These are phyloP conservation scores for Gymnocephalus cernua DNA, from an alignment of 2,113 vertebrate genomes.

Conservation along the genomic window DNA sequence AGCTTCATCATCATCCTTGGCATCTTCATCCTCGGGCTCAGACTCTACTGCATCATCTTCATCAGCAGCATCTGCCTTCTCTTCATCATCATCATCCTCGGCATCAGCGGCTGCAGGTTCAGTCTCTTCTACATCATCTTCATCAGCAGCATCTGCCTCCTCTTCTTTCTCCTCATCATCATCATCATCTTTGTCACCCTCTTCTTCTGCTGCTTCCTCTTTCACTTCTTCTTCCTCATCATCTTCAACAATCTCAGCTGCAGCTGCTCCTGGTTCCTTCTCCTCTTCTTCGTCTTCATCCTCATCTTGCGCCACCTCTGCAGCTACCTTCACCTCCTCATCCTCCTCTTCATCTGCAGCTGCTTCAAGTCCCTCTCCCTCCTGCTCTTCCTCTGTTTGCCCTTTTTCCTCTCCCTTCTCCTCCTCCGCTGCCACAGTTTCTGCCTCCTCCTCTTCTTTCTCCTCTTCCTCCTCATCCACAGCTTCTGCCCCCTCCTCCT, in stretches of 20 bases:
- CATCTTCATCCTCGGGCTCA: not conserved
- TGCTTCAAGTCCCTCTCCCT: not conserved
- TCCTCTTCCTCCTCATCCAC: not conserved
- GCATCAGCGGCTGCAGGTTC: slow-evolving; percentile 10
- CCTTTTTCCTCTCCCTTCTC: not conserved
- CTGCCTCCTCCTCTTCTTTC: not conserved
- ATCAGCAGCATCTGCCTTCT: slow-evolving; percentile 1
- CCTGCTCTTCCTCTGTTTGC: not conserved
- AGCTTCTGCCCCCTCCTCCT: not conserved
- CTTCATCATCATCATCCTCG: slow-evolving; percentile 21
- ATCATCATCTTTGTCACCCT: not conserved
- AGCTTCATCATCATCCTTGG: slow-evolving; percentile 37
- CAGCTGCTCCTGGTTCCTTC: not conserved
- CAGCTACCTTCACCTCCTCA: slow-evolving; percentile 1
- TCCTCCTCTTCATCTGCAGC: not conserved
- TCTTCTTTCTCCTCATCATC: slow-evolving; percentile 30
- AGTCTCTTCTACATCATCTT: not conserved
- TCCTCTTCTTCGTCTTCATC: not conserved
- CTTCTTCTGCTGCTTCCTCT: not conserved
- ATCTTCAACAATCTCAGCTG: not conserved
- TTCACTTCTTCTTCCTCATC: not conserved
- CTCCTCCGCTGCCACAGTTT: not conserved
- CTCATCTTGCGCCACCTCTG: not conserved
- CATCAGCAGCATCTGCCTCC: too few species aligned
- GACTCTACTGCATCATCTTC: slow-evolving; percentile 17